Percentiles rank a stretch among this genome's conserved stretches.
Evolutionary conservation across 1,140 invertebrate species (phyloP).

Genomic region (Vanessa tameamea): DNA sequence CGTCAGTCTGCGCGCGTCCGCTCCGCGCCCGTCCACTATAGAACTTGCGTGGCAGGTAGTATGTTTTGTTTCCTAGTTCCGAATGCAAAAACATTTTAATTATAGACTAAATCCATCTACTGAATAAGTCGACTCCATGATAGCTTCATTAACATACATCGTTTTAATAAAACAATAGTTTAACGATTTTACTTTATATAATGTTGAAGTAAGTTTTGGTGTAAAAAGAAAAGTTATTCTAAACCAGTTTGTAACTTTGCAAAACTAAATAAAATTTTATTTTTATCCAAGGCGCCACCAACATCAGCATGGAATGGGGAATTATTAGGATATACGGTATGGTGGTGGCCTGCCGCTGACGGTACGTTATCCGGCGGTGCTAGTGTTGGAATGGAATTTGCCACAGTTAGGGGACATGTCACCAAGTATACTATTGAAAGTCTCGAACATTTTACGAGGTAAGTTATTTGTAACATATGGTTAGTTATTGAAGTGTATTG

Average conservation of each 20-base stretch:
- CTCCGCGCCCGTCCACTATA: slow-evolving; percentile 60
- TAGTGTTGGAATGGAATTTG: slow-evolving; percentile 73
- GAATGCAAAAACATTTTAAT: no score
- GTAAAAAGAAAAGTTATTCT: no score
- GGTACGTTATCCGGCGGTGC: slow-evolving; percentile 60
- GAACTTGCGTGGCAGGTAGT: slow-evolving; percentile 71
- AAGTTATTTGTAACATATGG: background rate
- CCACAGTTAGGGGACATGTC: slow-evolving; percentile 69
- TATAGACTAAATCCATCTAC: no score
- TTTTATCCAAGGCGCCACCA: slow-evolving; percentile 82
- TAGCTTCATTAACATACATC: no score
- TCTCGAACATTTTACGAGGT: slow-evolving; percentile 74
- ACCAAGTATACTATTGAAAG: slow-evolving; percentile 72
- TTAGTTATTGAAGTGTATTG: background rate
- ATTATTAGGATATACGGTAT: slow-evolving; percentile 89
- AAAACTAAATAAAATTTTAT: background rate
- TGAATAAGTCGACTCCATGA: no score
- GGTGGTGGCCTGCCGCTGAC: slow-evolving; percentile 75
- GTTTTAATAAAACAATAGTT: no score
- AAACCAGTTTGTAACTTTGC: no score
- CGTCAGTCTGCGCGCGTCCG: slow-evolving; percentile 60
- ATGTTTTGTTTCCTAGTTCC: background rate
- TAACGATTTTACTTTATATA: no score
- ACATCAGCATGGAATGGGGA: slow-evolving; percentile 90
- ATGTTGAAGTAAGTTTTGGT: no score